Base-by-base conservation (phyloP, 2,888 invertebrate genomes). In the Hetaerina titia region DNA sequence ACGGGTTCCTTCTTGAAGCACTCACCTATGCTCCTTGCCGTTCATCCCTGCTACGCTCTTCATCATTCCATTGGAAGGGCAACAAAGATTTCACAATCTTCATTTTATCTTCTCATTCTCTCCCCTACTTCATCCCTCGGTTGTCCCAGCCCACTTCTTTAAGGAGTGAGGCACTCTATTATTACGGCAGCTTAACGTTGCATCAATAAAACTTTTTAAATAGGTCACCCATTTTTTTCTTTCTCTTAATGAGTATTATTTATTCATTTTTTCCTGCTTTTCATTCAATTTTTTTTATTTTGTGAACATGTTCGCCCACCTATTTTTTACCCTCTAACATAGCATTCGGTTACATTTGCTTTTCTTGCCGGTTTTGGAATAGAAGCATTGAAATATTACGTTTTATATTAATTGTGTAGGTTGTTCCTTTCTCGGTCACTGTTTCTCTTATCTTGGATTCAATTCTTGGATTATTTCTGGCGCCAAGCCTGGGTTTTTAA, bases 181-280 rank as follows among this genome's bases (percentile, higher is more conserved):
- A 31, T 81, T 31, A 81, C 81, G 25, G 31, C 31, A 31, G 81
- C 81, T 81, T 31, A 81, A 81, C 81, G 25, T 7, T 81, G 31
- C 81, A 81, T 31, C 81, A 81, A 81, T 81, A 13, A 81, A 81
- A 81, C 81, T 81, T 81, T 31, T 31, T 11, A 81, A 81, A 81
- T 81, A 13, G 81, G 81, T 81, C 81, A 81, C 81, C 81, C 31
- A 31, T 31, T 81, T 81, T 81, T n/a, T 81, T 81, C 31, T 31
- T 25, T 81, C 81, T 15, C 31, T 31, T 81, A 81, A 81, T 81
- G 81, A 81, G 81, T 81, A 31, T 81, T 81, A 25, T 31, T 31
- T 81, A 25, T 81, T 6, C 19, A 31, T 22, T 81, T 31, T 81
- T 31, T 31, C 25, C 13, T 31, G 31, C 8, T 81, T 81, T 81